Evolutionary conservation across 2,113 vertebrate genomes (phyloP).

Genomic region (Lophotis ruficrista): DNA sequence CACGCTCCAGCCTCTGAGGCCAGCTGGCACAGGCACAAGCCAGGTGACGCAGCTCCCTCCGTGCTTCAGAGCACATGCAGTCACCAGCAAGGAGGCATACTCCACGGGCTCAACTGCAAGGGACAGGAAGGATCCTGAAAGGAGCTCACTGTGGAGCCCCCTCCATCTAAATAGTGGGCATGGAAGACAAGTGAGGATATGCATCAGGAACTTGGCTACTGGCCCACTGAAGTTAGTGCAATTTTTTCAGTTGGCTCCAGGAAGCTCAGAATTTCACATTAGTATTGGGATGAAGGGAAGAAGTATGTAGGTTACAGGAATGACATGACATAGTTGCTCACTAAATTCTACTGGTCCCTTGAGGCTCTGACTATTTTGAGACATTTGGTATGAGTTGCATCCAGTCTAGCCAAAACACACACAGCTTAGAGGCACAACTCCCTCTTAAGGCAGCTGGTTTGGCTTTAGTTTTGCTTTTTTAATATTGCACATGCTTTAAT

Average conservation of each 20-base stretch:
- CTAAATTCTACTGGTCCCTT: neutral
- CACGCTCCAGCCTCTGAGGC: no score
- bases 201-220: neutral
- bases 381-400: neutral
- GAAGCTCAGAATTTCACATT: neutral
- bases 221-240: neutral
- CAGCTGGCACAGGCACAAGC: neutral
- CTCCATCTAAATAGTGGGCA: neutral
- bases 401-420: neutral
- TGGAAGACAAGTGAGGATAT: neutral
- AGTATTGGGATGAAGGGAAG: neutral
- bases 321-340: neutral
- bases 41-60: fast-evolving
- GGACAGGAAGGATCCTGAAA: no score
- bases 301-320: neutral
- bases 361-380: neutral
- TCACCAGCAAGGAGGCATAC: neutral
- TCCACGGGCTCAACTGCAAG: fast-evolving
- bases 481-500: neutral
- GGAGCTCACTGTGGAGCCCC: neutral
- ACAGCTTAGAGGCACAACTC: neutral
- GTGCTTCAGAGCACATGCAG: fast-evolving
- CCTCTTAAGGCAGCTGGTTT: neutral
- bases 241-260: neutral
- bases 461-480: neutral